phyloP scores from a whole-genome alignment of 2,113 vertebrate species.

The mouse (Mus musculus) region GRCm39 chr17:5808501-5809000 shows the following conservation, averaged over 20 bases:
- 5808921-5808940: neutral
- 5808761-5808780: neutral
- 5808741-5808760: neutral
- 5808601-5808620: accelerated
- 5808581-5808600: neutral
- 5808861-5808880: neutral
- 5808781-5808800: neutral
- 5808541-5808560: accelerated
- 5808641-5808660: neutral
- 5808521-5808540: neutral
- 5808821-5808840: neutral
- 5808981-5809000: conserved; percentile 22
- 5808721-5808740: neutral
- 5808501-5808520: accelerated
- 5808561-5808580: accelerated
- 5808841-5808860: neutral
- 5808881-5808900: accelerated
- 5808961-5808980: neutral
- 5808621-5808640: neutral
- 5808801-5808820: neutral
- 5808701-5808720: neutral
- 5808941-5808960: neutral
- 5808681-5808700: neutral
- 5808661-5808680: neutral
- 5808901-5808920: neutral